Base-by-base conservation (phyloP, 2,888 invertebrate genomes). In the Latrodectus hesperus region DNA sequence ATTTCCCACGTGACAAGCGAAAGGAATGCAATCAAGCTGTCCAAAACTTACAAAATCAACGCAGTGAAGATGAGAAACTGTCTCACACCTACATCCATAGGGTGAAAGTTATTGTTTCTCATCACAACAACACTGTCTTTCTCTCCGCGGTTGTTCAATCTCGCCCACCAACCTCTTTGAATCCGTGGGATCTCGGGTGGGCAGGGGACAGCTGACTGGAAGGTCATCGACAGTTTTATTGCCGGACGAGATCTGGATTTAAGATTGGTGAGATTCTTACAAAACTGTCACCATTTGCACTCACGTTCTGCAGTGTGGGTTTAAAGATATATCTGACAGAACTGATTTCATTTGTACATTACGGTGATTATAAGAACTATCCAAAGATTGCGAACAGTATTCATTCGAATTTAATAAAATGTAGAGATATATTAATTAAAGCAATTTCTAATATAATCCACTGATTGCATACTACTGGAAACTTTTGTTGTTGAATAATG, bases 91-190 rank as follows among this genome's bases (percentile, higher is more conserved):
- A 78, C 78, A 22, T 60, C 17, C 17, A 9, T 10, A 16, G n/a
- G 51, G 64, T 17, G 77, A 65, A 79, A 84, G 84, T 84, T 84
- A 84, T 78, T 84, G 84, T 84, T 78, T 84, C 73, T 22, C 22
- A 77, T 38, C 9, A 51, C 68, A 75, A 75, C 67, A 82, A 64
- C 75, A 68, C 38, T 75, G 49, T 72, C 64, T 74, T 38, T 70
- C 22, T 70, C 22, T 65, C 17, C 71, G 55, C 60, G 49, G 16
- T 53, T 68, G 22, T n/a, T 14, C 52, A 26, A 26, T 17, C n/a
- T 78, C 78, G 78, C 78, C 84, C 84, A 78, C 78, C 22, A 26
- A n/a, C 9, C 76, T n/a, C 52, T 6, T 17, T 22, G 77, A 17
- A 11, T 77, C 72, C 84, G 84, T 79, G 79, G 84, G 84, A 73